Evolutionary conservation across 2,888 invertebrate species (phyloP), one percentile per base, ranked within the genome.

Genomic region (Bibio marci): DNA sequence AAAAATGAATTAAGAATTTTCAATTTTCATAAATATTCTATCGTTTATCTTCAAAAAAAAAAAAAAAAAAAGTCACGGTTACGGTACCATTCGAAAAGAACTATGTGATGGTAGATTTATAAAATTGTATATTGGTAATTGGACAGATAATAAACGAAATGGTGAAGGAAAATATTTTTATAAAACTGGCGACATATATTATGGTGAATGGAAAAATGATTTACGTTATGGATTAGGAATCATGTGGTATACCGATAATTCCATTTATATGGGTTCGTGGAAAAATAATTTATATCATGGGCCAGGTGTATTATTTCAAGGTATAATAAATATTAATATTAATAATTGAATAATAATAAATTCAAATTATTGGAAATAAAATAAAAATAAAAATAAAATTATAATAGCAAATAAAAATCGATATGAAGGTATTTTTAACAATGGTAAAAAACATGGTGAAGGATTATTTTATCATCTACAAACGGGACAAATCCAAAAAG

Each of bases 151-250:
- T 31, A 49, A 50, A 46, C 58, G 57, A 40, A 51, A 50, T 34
- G 62, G 58, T 7, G 55, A 55, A 42, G 62, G 62, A n/a, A 59
- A 59, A 37, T 52, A 57, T 34, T 55, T 53, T 42, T 57, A 53
- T 42, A 27, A 46, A 22, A 22, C 4, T 1, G 50, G 58, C 41
- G 55, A 57, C 2, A 48, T 53, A 3, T 59, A 57, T 41, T 58
- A 53, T 35, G 59, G 58, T 7, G 45, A 49, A 22, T 61, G 60
- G 61, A 39, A 46, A 26, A 38, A 46, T 3, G 55, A 56, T 47
- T 49, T 57, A 13, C 52, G 56, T 1, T 50, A 52, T 40, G 61
- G 60, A 2, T 41, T 54, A 22, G 60, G 60, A 19, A 54, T 59
- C 19, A 54, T 53, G 46, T 61, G 59, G 59, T 56, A 52, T 42